Evolutionary conservation across 2,888 invertebrate species (phyloP).

Genomic region (Mimachlamys varia): DNA sequence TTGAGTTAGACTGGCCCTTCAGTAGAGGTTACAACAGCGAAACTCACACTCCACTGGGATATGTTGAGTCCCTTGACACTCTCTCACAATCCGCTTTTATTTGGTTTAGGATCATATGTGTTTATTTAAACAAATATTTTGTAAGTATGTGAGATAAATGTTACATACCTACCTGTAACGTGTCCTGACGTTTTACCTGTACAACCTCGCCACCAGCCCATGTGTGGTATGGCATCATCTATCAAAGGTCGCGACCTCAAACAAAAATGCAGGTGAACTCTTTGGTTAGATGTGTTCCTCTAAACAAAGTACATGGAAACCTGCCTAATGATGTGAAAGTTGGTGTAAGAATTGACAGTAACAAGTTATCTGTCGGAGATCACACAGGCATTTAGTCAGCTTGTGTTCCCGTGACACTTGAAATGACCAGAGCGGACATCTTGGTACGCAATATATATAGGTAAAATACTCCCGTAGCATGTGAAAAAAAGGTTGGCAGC

Average conservation of each 20-base stretch:
- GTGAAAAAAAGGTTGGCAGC: slow-evolving; percentile 20
- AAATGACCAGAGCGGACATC: slow-evolving; percentile 2
- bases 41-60: neutral
- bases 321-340: slow-evolving; percentile 27
- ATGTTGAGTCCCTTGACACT: neutral
- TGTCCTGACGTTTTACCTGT: neutral
- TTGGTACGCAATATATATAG: neutral
- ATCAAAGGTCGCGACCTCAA: neutral
- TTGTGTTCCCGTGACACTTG: neutral
- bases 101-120: neutral
- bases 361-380: slow-evolving; percentile 17
- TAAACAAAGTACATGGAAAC: slow-evolving; percentile 32
- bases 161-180: slow-evolving; percentile 4
- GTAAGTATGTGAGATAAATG: slow-evolving; percentile 27
- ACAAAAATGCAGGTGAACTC: slow-evolving; percentile 19
- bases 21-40: neutral
- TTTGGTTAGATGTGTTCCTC: neutral
- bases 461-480: neutral
- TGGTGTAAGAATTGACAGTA: slow-evolving; percentile 15
- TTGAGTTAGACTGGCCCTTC: too few species aligned
- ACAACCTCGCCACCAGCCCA: neutral
- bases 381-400: neutral
- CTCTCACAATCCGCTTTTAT: neutral
- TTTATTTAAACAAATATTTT: slow-evolving; percentile 23
- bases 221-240: neutral